Percentiles rank a stretch among this genome's conserved stretches.
These are phyloP conservation scores for Onychorhynchus coronatus DNA, from an alignment of 2,113 vertebrate species.

Conservation along the genomic window DNA sequence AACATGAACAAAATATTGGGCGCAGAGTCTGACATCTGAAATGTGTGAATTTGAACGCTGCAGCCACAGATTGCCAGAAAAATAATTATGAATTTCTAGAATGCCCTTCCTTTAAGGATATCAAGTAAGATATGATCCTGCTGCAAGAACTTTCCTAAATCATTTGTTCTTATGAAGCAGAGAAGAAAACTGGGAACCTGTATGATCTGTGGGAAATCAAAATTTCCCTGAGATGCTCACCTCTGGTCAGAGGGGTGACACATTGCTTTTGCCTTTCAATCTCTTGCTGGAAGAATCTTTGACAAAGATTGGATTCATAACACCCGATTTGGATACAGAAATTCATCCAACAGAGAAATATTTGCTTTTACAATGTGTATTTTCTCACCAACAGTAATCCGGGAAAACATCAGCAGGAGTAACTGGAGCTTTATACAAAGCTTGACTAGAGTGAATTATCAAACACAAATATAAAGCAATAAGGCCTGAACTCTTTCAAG, in stretches of 20 bases:
- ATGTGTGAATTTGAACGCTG: not conserved
- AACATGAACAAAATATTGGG: not conserved
- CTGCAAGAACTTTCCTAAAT: not conserved
- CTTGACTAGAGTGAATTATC: not conserved
- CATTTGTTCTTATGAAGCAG: not conserved
- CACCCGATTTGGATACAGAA: not conserved
- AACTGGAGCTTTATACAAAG: not conserved
- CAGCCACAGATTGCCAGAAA: not conserved
- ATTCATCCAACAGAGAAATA: not conserved
- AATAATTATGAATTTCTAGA: not conserved
- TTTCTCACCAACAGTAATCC: not conserved
- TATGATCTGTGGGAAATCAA: not conserved
- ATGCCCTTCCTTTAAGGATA: not conserved
- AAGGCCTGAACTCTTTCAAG: not conserved
- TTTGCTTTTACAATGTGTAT: not conserved
- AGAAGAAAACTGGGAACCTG: not conserved
- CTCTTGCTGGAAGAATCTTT: not conserved
- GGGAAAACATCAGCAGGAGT: not conserved
- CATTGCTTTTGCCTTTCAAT: not conserved
- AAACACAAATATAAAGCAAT: not conserved
- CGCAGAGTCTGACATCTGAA: not conserved
- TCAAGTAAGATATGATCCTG: not conserved
- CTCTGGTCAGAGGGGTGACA: not conserved
- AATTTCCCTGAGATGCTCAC: not conserved
- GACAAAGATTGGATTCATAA: not conserved